Base-by-base conservation (phyloP, 2,113 vertebrate genomes). In the Pimephales promelas region DNA sequence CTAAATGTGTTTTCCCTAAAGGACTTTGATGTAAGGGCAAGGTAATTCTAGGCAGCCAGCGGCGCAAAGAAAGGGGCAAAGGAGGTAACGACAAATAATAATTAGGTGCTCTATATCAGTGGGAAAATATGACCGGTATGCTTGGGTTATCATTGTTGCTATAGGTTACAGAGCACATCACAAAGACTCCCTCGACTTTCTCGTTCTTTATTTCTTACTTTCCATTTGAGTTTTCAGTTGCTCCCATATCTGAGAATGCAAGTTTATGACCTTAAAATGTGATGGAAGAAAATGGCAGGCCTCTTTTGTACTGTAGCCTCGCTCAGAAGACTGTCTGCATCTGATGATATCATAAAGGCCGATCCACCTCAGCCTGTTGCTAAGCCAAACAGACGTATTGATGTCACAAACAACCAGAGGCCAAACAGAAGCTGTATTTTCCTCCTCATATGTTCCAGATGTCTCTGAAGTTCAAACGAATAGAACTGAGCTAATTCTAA, bases 11-110 rank as follows among this genome's bases (percentile, higher is more conserved):
- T 88, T 77, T 84, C n/a, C 54, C 47, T 71, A 40, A 57, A 81
- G 71, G 79, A 83, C 86, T 87, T 88, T 88, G 85, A 88, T 82
- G 87, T 85, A 71, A 84, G 84, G 84, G 77, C 40, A 88, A 83
- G 79, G 78, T 71, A 64, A 64, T 74, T 82, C 86, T 78, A 43
- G 31, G 82, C 82, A 82, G 84, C 73, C 26, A 45, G 49, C 24
- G 2, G 26, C 36, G 40, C 43, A 31, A 79, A 85, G 72, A 80
- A 71, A 79, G 74, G 57, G 8, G 47, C 52, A 87, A 75, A 75
- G 56, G 43, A 81, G 62, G 49, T 36, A 84, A 84, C 79, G 85
- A 88, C 79, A 88, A 88, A 88, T 87, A 82, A 86, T 87, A 87
- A 86, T 85, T 86, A 87, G 77, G 36, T 13, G 71, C 61, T 75